Conservation (phyloP, 2,113 vertebrate species). For the Promerops cafer region DNA sequence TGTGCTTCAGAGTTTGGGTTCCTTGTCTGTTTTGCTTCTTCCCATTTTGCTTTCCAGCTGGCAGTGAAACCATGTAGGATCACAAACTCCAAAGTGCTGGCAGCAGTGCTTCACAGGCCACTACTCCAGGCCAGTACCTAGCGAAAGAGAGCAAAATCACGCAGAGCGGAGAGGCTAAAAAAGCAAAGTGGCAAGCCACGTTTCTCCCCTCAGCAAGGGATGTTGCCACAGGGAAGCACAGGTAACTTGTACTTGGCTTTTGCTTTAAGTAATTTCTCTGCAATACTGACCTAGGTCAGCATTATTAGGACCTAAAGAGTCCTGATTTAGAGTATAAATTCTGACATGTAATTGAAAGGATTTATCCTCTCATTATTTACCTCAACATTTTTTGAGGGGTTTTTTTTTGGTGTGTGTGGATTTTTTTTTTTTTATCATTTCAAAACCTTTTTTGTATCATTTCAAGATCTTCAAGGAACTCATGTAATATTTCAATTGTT, state of each 20-base stretch:
- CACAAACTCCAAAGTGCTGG: slow-evolving; percentile 27
- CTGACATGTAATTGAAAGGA: neutral
- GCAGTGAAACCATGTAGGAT: slow-evolving; percentile 36
- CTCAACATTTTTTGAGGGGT: too few relatives aligned
- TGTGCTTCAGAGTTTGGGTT: neutral
- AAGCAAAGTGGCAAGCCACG: neutral
- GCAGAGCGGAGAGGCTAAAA: neutral
- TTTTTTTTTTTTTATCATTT: neutral
- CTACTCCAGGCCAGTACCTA: neutral
- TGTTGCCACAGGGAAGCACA: neutral
- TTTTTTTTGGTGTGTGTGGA: too few relatives aligned
- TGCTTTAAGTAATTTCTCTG: neutral
- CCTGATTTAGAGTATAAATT: neutral
- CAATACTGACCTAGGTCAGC: neutral
- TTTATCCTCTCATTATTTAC: neutral
- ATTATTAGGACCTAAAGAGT: neutral
- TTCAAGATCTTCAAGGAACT: neutral
- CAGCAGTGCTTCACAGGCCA: slow-evolving; percentile 10
- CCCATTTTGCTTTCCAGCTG: slow-evolving; percentile 63
- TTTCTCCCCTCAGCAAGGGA: neutral
- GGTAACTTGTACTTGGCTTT: neutral
- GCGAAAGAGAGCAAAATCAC: neutral
- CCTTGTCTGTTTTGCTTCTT: slow-evolving; percentile 48
- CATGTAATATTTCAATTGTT: neutral
- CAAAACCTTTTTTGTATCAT: neutral